Evolutionary conservation across 1,140 invertebrate genomes (phyloP).

Genomic region (Calephelis virginiensis): DNA sequence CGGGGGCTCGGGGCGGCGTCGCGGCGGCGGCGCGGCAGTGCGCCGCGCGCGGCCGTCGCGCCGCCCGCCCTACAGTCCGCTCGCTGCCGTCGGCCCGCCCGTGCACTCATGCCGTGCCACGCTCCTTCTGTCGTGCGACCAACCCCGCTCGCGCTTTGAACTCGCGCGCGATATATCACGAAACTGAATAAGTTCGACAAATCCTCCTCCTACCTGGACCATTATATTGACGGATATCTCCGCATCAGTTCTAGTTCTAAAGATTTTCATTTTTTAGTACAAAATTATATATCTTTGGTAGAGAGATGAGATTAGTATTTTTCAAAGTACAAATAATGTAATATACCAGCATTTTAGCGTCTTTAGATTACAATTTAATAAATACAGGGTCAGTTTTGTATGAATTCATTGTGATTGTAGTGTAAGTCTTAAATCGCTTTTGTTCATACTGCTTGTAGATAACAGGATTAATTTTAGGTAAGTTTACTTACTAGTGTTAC

Average conservation of each 20-base stretch:
- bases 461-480: conserved; percentile 65
- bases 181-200: conserved; percentile 78
- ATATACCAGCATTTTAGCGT: conserved; percentile 67
- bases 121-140: conserved; percentile 42
- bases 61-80: conserved; percentile 50
- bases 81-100: conserved; percentile 41
- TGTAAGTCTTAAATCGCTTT: conserved; percentile 68
- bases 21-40: conserved; percentile 63
- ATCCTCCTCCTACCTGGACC: conserved; percentile 75
- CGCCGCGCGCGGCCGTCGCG: conserved; percentile 61
- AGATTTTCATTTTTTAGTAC: conserved; percentile 66
- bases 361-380: conserved; percentile 68
- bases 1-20: conserved; percentile 53
- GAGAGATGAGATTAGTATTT: conserved; percentile 67
- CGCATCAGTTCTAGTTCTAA: conserved; percentile 47
- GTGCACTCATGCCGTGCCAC: conserved; percentile 53
- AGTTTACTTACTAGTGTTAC: conserved; percentile 32
- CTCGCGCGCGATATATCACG: conserved; percentile 50
- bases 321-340: conserved; percentile 77
- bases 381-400: conserved; percentile 78
- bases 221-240: conserved; percentile 66
- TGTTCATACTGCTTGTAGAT: conserved; percentile 64
- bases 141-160: conserved; percentile 44
- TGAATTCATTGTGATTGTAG: conserved; percentile 78
- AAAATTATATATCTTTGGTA: conserved; percentile 71